Conservation (phyloP, 2,797 vertebrate species). For the Poeciliopsis turneri region DNA sequence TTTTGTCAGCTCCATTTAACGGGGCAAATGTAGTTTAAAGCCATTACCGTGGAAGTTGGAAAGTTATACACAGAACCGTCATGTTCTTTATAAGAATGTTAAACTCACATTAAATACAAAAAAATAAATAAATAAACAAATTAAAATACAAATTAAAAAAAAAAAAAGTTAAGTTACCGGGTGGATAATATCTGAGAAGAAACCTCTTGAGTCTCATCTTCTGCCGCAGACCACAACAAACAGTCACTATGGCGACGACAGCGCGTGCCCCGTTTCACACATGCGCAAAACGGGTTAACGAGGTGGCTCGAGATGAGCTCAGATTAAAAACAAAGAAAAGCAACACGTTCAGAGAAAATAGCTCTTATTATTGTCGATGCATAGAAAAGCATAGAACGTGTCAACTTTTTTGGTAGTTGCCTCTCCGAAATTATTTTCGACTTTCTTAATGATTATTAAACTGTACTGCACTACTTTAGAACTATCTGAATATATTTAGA, state of each 20-base stretch:
- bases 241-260: constrained; percentile 64
- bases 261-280: neutral
- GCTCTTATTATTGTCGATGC: neutral
- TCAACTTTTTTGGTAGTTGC: neutral
- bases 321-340: neutral
- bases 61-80: neutral
- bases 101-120: neutral
- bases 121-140: too few relatives aligned
- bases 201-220: constrained; percentile 88
- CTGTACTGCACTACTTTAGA: neutral
- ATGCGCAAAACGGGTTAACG: constrained; percentile 39
- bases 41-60: neutral
- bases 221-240: constrained; percentile 59
- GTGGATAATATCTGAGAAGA: constrained; percentile 90
- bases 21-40: neutral
- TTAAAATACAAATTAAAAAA: too few relatives aligned
- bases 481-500: neutral
- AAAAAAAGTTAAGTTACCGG: constrained; percentile 58
- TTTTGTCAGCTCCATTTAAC: neutral
- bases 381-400: neutral
- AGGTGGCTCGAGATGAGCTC: neutral
- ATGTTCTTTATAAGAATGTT: neutral
- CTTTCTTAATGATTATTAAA: neutral
- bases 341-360: neutral
- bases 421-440: neutral